Conservation (phyloP, 2,888 invertebrate species). For the Auanema sp. region DNA sequence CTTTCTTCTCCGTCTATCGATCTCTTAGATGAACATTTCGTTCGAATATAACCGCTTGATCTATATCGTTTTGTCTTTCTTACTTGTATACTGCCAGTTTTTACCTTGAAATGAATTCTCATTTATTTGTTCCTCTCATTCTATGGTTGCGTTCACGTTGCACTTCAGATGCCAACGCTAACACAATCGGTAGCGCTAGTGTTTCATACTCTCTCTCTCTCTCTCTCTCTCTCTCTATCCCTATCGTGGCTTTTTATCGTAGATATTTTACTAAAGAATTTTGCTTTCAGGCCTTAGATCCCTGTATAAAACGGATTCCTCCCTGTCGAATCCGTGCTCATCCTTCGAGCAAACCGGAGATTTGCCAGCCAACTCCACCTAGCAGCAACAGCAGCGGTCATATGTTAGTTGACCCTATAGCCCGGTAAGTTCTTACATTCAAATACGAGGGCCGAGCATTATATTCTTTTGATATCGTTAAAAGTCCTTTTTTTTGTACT, state of each 20-base stretch:
- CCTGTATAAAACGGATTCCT: constrained; percentile 48
- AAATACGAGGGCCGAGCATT: neutral
- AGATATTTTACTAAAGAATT: neutral
- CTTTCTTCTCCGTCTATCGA: no score
- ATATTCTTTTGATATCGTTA: no score
- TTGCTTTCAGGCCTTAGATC: constrained; percentile 43
- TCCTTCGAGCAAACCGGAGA: constrained; percentile 8
- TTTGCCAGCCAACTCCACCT: constrained; percentile 25
- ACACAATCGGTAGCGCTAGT: no score
- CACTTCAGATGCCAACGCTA: no score
- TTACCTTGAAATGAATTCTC: no score
- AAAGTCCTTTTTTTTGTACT: no score
- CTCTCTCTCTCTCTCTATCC: neutral
- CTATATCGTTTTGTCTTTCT: no score
- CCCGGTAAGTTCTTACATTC: constrained; percentile 12
- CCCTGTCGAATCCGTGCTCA: constrained; percentile 29
- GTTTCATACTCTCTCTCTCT: neutral
- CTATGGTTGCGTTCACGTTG: no score
- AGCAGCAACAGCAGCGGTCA: constrained; percentile 21
- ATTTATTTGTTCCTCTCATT: no score
- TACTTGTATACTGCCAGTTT: no score
- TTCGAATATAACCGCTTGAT: no score
- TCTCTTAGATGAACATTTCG: no score
- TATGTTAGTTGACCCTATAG: constrained; percentile 38
- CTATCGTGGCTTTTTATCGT: neutral